These are phyloP conservation scores for Nymphalis c-album DNA, from an alignment of 2,888 invertebrate genomes.

Conservation along the genomic window DNA sequence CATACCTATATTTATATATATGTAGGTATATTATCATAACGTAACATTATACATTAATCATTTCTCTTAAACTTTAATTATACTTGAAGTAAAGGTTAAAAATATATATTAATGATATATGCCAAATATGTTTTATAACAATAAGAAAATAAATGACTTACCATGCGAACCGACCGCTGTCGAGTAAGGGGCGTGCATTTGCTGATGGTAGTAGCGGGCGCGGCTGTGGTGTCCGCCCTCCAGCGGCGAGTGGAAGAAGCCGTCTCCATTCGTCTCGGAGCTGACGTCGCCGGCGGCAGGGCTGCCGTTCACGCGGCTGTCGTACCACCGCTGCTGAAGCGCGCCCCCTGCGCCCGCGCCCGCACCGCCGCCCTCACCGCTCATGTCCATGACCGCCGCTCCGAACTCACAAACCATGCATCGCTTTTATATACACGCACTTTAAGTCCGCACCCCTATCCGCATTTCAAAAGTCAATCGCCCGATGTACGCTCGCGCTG, in stretches of 20 bases:
- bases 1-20: no score
- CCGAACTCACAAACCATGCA: slow-evolving; percentile 80
- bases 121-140: neutral
- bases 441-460: slow-evolving; percentile 73
- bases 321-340: slow-evolving; percentile 81
- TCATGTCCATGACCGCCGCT: slow-evolving; percentile 78
- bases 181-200: slow-evolving; percentile 81
- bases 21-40: no score
- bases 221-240: slow-evolving; percentile 80
- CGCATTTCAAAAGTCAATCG: slow-evolving; percentile 62
- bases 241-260: slow-evolving; percentile 80
- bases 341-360: slow-evolving; percentile 67
- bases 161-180: slow-evolving; percentile 79
- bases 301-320: slow-evolving; percentile 79
- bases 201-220: slow-evolving; percentile 81
- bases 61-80: neutral
- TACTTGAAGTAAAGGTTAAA: no score
- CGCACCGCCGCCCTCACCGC: slow-evolving; percentile 67
- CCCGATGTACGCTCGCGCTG: slow-evolving; percentile 56
- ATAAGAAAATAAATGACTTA: slow-evolving; percentile 50
- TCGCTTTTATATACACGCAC: slow-evolving; percentile 76
- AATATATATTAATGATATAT: no score
- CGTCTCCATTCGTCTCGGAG: slow-evolving; percentile 78
- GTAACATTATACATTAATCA: no score
- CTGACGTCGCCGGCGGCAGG: slow-evolving; percentile 73